A percentile compares a stretch with the other conserved stretches of the same genome.
Evolutionary conservation across 2,797 vertebrate genomes (phyloP).

Genomic region (Scolopax bukidnonensis): DNA sequence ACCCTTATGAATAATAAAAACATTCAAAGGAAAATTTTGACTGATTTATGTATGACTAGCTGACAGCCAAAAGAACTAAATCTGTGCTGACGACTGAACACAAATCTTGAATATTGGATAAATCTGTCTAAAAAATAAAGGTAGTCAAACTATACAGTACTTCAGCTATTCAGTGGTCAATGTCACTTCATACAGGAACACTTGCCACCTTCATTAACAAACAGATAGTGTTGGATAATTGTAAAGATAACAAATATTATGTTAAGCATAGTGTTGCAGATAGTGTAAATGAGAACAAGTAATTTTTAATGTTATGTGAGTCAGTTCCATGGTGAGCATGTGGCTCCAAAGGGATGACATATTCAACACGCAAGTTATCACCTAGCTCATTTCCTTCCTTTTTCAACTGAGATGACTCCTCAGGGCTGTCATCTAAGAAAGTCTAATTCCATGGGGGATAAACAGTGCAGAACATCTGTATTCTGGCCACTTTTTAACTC

Average conservation of each 20-base stretch:
- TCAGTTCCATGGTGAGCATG: constrained; percentile 11
- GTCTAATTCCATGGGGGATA: background rate
- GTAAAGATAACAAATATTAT: background rate
- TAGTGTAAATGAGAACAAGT: background rate
- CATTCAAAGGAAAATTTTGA: constrained; percentile 2
- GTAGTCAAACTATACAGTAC: background rate
- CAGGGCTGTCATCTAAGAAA: background rate
- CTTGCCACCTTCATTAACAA: background rate
- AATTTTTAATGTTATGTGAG: constrained; percentile 48
- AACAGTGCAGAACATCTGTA: background rate
- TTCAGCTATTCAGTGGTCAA: background rate
- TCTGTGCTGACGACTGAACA: background rate
- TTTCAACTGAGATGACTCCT: background rate
- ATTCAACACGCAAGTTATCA: background rate
- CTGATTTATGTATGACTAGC: background rate
- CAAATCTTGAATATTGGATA: background rate
- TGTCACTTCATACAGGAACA: background rate
- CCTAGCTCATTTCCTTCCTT: constrained; percentile 22
- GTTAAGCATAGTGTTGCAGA: background rate
- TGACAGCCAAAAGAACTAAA: background rate
- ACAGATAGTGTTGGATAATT: background rate
- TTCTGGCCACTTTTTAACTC: background rate
- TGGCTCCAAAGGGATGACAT: constrained; percentile 23
- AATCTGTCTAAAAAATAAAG: background rate
- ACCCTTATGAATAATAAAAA: constrained; percentile 10